Base-by-base conservation (phyloP, 1,140 invertebrate species). In the Tenebrio molitor region DNA sequence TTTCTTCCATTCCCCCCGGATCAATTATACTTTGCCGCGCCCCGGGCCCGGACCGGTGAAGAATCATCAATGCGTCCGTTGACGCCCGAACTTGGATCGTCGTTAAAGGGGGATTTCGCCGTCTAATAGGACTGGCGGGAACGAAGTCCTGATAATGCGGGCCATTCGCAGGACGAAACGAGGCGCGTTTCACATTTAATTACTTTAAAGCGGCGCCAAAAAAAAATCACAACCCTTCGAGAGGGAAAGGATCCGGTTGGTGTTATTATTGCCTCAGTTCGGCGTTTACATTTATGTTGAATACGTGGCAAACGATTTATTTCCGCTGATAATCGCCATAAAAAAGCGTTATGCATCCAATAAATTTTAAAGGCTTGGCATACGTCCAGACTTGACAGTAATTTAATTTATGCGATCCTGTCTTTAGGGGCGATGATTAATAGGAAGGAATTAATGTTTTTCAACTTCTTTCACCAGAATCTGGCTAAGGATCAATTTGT, bases 271-370 rank as follows among this genome's bases (percentile, higher is more conserved):
- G 42, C 42, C 15, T 14, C 41, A 17, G 23, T 58, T 58, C 21
- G 3, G 23, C 8, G n/a, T 33, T 58, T 58, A 14, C 50, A 58
- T 29, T 58, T 25, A 58, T 58, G 50, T 16, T 58, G 50, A 58
- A 58, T 58, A 25, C 50, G 50, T 29, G 50, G 12, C 15, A 29
- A 58, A 34, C 50, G 50, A 58, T 58, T 58, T 58, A 58, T 58
- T 58, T 58, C 50, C 6, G 50, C 50, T 58, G 50, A 58, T 58
- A 58, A 58, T 58, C 50, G 50, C 23, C 50, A 58, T 58, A 58
- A 58, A 58, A 58, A 58, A 58, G 50, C 50, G 50, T 58, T 58
- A 58, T 58, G 50, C 50, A 58, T 58, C 23, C 50, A 58, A 58
- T 58, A 58, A 58, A 58, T 58, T 58, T 34, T 29, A 58, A 58